phyloP scores from a whole-genome alignment of 2,888 invertebrate genomes.

The Toxonevra muliebris region DNA sequence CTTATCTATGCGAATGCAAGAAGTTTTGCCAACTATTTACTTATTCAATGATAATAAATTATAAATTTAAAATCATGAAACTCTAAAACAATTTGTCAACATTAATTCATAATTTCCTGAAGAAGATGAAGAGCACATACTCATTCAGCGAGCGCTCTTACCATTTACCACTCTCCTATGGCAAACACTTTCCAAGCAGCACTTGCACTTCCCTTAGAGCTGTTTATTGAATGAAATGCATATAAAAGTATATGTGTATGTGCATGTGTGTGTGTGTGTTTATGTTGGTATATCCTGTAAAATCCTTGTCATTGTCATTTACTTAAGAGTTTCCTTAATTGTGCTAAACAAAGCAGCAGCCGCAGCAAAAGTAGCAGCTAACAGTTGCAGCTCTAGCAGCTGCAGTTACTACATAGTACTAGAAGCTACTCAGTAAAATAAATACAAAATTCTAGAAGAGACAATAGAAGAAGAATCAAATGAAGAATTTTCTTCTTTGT shows the following conservation, averaged over 20 bases:
- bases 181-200: conserved; percentile 1
- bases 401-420: not conserved
- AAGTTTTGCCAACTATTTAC: too few relatives aligned
- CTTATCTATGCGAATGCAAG: too few relatives aligned
- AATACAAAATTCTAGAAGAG: too few relatives aligned
- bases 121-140: not conserved
- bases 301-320: conserved; percentile 49
- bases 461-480: not conserved
- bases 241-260: not conserved
- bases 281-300: conserved; percentile 28
- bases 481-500: too few relatives aligned
- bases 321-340: conserved; percentile 57
- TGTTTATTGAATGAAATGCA: too few relatives aligned
- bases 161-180: not conserved
- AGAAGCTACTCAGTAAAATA: too few relatives aligned
- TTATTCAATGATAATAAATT: too few relatives aligned
- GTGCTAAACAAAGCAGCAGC: conserved; percentile 43
- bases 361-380: conserved; percentile 23
- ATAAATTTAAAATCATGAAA: too few relatives aligned
- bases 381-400: conserved; percentile 14
- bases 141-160: too few relatives aligned
- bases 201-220: not conserved
- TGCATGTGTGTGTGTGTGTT: too few relatives aligned
- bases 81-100: conserved; percentile 50
- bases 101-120: conserved; percentile 50